Percentiles rank a stretch among this genome's conserved stretches.
Conservation (phyloP, 1,140 invertebrate genomes). For the Anastatus disparis region DNA sequence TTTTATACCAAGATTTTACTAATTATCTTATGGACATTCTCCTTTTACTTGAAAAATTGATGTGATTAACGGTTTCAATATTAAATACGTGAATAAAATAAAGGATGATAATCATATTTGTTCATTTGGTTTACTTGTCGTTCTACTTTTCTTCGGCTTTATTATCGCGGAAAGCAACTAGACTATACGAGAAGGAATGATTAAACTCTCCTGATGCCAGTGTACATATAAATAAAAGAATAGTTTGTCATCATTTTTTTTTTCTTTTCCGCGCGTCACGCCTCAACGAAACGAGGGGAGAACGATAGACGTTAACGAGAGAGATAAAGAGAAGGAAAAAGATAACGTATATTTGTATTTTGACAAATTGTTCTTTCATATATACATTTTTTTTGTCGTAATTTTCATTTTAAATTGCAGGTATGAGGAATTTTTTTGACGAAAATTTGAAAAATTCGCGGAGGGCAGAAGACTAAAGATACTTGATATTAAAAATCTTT, state of each 20-base stretch:
- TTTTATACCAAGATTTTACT: too few species aligned
- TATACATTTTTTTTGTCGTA: background rate
- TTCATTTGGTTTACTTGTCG: background rate
- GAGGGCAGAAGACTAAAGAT: background rate
- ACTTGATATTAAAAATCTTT: background rate
- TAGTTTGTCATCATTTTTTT: slow-evolving; percentile 9
- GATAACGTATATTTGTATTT: background rate
- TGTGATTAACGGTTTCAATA: background rate
- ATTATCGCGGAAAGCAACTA: background rate
- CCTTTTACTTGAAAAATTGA: background rate
- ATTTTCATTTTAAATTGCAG: background rate
- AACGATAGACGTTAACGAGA: too few species aligned
- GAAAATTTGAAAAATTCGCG: too few species aligned
- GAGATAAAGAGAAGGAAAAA: background rate
- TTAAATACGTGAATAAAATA: background rate
- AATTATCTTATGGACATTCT: too few species aligned
- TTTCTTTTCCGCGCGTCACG: background rate
- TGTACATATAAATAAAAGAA: slow-evolving; percentile 21
- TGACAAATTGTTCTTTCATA: background rate
- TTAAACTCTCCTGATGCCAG: background rate
- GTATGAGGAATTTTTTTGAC: background rate
- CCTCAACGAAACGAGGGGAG: too few species aligned
- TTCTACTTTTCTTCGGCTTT: background rate
- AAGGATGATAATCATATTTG: background rate
- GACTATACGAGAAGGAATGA: too few species aligned